phyloP scores from a whole-genome alignment of 2,113 vertebrate species.

The Mionectes macconnelli region DNA sequence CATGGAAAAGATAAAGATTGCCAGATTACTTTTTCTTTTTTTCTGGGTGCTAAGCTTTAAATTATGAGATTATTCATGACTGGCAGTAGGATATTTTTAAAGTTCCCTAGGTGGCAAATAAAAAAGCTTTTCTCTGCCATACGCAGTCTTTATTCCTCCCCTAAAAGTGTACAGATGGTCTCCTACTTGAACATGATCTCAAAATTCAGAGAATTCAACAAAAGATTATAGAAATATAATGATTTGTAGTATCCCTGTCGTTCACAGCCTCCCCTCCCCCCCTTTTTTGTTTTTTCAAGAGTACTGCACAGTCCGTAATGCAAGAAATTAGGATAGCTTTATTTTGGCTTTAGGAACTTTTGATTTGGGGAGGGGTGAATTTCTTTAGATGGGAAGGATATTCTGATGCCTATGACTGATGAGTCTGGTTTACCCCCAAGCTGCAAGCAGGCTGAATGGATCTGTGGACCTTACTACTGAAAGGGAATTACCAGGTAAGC shows the following conservation, averaged over 20 bases:
- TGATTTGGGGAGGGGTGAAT: neutral
- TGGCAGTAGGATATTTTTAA: neutral
- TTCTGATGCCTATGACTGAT: slow-evolving; percentile 11
- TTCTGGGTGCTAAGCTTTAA: neutral
- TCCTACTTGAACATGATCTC: neutral
- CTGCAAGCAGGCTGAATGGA: slow-evolving; percentile 57
- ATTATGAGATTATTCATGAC: neutral
- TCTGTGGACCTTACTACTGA: slow-evolving; percentile 52
- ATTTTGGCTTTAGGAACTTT: neutral
- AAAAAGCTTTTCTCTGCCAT: neutral
- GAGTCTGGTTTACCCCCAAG: slow-evolving; percentile 54
- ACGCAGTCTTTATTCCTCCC: rapidly evolving
- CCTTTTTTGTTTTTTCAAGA: neutral
- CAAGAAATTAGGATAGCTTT: neutral
- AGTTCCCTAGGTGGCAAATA: neutral
- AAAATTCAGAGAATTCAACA: neutral
- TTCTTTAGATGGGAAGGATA: neutral
- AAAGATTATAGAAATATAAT: neutral
- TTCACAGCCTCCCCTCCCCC: rapidly evolving
- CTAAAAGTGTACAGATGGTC: neutral
- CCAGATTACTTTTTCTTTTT: neutral
- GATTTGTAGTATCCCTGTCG: neutral
- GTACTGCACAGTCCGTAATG: neutral
- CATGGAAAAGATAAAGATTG: neutral
- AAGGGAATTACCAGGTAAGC: slow-evolving; percentile 52